Percentiles rank a stretch among this genome's conserved stretches.
Conservation (phyloP, 2,888 invertebrate genomes). For the Brachyopa scutellaris region DNA sequence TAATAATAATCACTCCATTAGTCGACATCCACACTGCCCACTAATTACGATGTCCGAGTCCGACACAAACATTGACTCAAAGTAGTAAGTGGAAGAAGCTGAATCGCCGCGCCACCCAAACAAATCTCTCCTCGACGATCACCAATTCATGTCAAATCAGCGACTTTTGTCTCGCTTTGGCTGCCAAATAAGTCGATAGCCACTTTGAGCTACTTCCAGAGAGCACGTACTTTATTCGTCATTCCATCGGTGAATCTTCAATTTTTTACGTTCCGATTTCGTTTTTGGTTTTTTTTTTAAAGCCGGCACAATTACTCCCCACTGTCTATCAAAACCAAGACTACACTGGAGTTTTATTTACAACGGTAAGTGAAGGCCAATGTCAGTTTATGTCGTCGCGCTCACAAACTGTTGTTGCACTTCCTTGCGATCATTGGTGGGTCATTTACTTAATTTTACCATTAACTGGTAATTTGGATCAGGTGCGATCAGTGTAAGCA, state of each 20-base stretch:
- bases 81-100: not conserved
- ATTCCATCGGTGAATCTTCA: slow-evolving; percentile 36
- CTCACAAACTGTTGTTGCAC: slow-evolving; percentile 40
- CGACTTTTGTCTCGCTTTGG: slow-evolving; percentile 56
- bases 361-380: slow-evolving; percentile 57
- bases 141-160: slow-evolving; percentile 57
- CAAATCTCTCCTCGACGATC: slow-evolving; percentile 49
- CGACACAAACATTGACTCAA: slow-evolving; percentile 35
- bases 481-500: slow-evolving; percentile 27
- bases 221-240: slow-evolving; percentile 54
- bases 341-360: not conserved
- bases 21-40: slow-evolving; percentile 24
- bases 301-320: slow-evolving; percentile 16
- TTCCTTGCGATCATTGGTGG: slow-evolving; percentile 44
- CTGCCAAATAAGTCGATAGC: slow-evolving; percentile 48
- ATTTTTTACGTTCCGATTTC: slow-evolving; percentile 30
- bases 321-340: not conserved
- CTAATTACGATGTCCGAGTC: slow-evolving; percentile 54
- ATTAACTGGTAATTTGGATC: slow-evolving; percentile 56
- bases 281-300: not conserved
- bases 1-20: slow-evolving; percentile 5
- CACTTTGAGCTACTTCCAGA: slow-evolving; percentile 55
- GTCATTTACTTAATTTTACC: slow-evolving; percentile 67
- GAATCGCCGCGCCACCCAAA: slow-evolving; percentile 2
- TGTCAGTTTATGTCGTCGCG: slow-evolving; percentile 24